phyloP scores from a whole-genome alignment of 2,113 vertebrate species.

The Apodemus sylvaticus region DNA sequence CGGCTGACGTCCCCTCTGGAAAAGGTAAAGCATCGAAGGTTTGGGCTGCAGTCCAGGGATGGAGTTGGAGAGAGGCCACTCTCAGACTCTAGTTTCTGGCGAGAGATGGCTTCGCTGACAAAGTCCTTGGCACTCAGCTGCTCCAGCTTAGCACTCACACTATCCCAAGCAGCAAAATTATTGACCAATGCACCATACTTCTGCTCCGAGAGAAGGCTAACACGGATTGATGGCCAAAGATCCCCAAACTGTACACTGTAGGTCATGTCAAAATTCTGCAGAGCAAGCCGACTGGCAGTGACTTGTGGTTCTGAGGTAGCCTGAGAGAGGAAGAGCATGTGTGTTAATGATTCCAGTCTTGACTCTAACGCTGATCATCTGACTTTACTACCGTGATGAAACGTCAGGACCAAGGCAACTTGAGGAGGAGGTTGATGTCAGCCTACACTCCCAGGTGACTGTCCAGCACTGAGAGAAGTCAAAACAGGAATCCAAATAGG shows the following conservation, averaged over 20 bases:
- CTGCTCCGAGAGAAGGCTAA: constrained; percentile 91
- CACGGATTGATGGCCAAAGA: constrained; percentile 92
- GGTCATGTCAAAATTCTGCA: constrained; percentile 91
- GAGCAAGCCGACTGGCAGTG: constrained; percentile 84
- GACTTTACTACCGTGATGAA: background rate
- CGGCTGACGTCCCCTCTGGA: constrained; percentile 90
- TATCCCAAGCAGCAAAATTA: constrained; percentile 83
- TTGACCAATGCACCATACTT: constrained; percentile 97
- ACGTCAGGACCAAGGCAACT: too few relatives aligned
- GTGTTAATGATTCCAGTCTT: background rate
- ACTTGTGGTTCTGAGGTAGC: constrained; percentile 88
- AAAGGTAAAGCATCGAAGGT: constrained; percentile 94
- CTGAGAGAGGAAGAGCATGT: constrained; percentile 78
- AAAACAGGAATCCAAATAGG: background rate
- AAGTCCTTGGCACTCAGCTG: constrained; percentile 89
- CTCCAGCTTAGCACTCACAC: constrained; percentile 79
- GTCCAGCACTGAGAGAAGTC: background rate
- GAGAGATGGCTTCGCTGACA: constrained; percentile 70
- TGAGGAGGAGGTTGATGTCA: background rate
- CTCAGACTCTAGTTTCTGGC: constrained; percentile 6
- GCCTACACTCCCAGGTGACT: background rate
- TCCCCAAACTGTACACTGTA: constrained; percentile 89
- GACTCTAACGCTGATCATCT: background rate
- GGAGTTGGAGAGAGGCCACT: background rate
- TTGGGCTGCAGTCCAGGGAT: constrained; percentile 76